These are phyloP conservation scores for Ptyas mucosa DNA, from an alignment of 2,113 vertebrate genomes.

Conservation along the genomic window DNA sequence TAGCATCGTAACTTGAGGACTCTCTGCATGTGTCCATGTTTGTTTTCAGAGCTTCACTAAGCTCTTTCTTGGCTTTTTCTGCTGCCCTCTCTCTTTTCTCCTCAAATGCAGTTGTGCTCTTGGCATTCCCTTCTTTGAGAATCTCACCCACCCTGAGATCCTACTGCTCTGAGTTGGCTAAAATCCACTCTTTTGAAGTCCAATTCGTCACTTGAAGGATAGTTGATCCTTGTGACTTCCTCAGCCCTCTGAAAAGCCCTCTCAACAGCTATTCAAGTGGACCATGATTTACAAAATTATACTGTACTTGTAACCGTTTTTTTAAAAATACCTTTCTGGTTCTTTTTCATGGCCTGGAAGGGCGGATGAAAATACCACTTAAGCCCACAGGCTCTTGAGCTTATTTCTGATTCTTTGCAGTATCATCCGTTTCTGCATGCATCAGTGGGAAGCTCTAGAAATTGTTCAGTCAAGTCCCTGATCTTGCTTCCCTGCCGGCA, in stretches of 20 bases:
- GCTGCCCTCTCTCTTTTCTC: background rate
- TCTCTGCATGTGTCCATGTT: background rate
- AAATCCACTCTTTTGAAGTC: background rate
- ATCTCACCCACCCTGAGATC: background rate
- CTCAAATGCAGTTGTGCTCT: background rate
- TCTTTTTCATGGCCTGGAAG: background rate
- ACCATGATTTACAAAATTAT: background rate
- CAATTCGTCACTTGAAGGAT: background rate
- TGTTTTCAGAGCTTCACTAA: background rate
- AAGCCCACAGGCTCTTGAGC: background rate
- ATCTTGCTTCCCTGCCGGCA: background rate
- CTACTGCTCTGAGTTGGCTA: background rate
- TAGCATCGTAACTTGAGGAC: background rate
- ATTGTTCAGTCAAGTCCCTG: background rate
- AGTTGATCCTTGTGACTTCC: background rate
- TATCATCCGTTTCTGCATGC: background rate
- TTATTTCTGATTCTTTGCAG: background rate
- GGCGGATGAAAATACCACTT: background rate
- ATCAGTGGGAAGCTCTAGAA: background rate
- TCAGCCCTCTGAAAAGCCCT: background rate
- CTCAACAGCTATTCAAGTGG: background rate
- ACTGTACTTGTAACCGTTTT: background rate
- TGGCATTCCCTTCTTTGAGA: background rate
- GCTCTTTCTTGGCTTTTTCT: background rate
- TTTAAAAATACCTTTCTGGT: background rate